Evolutionary conservation across 2,113 vertebrate genomes (phyloP), one percentile per base, ranked within the genome.

Genomic region (Percopsis transmontana): DNA sequence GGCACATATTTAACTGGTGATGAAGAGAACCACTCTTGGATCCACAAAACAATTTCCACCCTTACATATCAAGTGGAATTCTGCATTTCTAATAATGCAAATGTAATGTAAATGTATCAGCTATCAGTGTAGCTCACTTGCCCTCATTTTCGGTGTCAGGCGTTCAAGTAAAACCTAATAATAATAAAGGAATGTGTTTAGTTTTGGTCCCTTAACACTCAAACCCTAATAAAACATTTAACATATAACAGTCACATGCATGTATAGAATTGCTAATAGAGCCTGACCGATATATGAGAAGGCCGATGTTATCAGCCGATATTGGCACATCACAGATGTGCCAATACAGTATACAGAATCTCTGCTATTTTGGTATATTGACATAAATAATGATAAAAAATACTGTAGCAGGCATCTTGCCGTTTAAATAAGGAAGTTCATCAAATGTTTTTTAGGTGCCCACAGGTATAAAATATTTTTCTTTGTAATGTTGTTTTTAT

Each of bases 21-120:
- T 68, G n/a, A 4, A 65, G 27, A 41, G 27, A 72, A 57, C n/a
- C n/a, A 62, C 42, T 74, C 50, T n/a, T 27, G 15, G 59, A 63
- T 2, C 19, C 40, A 33, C 14, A 38, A 21, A 11, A 19, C 20
- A 16, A 63, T 67, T 48, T 72, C 27, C 56, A 21, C 44, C 38
- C 39, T 7, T 1, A 59, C 52, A 72, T 0, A 1, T 20, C 47
- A 62, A 38, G 16, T 70, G 54, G 18, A 33, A 23, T 11, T n/a
- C 27, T 51, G 18, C 14, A 9, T 47, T 14, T 24, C 21, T 12
- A 12, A 24, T 24, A 23, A 18, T 5, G 23, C 62, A 47, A 58
- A 55, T 11, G 62, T 10, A 5, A 2, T 7, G n/a, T n/a, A n/a
- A n/a, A 10, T 39, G 0, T 16, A 23, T 8, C 13, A 19, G 45